Conservation (phyloP, 2,888 invertebrate genomes). For the Napeogenes inachia region DNA sequence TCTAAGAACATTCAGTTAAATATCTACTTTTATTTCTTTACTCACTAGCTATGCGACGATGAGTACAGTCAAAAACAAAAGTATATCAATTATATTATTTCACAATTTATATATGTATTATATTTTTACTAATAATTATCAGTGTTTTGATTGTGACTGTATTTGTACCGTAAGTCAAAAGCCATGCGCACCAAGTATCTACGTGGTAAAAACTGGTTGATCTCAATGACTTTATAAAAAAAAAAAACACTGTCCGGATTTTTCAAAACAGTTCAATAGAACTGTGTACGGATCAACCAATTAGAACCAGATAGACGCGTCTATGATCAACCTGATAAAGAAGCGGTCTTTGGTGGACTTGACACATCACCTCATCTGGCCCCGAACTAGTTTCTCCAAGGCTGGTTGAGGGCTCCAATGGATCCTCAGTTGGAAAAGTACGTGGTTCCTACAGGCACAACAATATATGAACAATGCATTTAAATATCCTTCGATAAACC, state of each 20-base stretch:
- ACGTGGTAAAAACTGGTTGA: conserved; percentile 23
- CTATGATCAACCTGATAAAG: conserved; percentile 26
- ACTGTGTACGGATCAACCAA: conserved; percentile 17
- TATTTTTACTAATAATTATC: not conserved
- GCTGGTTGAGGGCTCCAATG: conserved; percentile 12
- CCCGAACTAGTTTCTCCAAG: conserved; percentile 3
- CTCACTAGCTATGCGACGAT: conserved; percentile 9
- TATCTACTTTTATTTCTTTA: not conserved
- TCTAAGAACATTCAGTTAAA: no score
- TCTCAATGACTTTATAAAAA: not conserved
- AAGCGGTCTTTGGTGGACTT: conserved; percentile 19
- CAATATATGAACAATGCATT: conserved; percentile 9
- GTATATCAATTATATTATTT: not conserved
- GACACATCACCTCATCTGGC: conserved; percentile 21
- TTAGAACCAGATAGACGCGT: conserved; percentile 21
- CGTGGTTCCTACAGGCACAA: conserved; percentile 25
- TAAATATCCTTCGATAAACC: not conserved
- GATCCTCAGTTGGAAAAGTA: conserved; percentile 14
- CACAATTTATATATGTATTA: not conserved
- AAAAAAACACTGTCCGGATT: not conserved
- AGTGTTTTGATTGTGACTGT: conserved; percentile 10
- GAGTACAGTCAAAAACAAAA: conserved; percentile 5
- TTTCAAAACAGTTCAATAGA: not conserved
- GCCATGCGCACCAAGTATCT: conserved; percentile 24
- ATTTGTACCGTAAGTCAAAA: conserved; percentile 8